A percentile compares a stretch with the other conserved stretches of the same genome.
Conservation (phyloP, 2,797 vertebrate genomes). For the Gymnoscopelus braueri region DNA sequence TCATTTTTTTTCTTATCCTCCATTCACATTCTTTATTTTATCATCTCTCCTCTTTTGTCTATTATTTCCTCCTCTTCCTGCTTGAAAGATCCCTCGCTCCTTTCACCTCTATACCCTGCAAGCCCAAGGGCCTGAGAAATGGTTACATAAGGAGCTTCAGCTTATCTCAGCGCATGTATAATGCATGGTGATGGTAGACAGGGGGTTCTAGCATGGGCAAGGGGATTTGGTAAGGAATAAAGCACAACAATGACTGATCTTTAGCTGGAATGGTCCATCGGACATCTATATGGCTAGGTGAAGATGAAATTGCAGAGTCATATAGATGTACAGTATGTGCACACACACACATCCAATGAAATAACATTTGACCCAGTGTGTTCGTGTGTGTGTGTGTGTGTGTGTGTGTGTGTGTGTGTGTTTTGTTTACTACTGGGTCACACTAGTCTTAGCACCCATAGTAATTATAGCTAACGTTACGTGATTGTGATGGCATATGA, state of each 20-base stretch:
- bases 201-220: conserved; percentile 38
- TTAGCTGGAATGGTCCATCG: conserved; percentile 62
- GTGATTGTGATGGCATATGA: conserved; percentile 74
- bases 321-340: no score
- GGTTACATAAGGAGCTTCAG: conserved; percentile 74
- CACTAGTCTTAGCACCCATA: conserved; percentile 55
- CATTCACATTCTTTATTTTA: conserved; percentile 58
- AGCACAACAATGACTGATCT: conserved; percentile 52
- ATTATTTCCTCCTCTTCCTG: conserved; percentile 49
- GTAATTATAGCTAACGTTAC: conserved; percentile 53
- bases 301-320: conserved; percentile 54
- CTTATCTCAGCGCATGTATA: conserved; percentile 70
- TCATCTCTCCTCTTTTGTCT: conserved; percentile 45
- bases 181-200: conserved; percentile 53
- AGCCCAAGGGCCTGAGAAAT: conserved; percentile 65
- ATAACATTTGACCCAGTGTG: conserved; percentile 2
- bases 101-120: conserved; percentile 66
- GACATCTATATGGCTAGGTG: conserved; percentile 44
- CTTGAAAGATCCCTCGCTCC: conserved; percentile 52
- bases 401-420: conserved; percentile 30
- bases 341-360: no score
- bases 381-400: conserved; percentile 11
- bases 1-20: conserved; percentile 20
- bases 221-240: conserved; percentile 51
- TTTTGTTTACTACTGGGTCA: conserved; percentile 48